Evolutionary conservation across 2,888 invertebrate species (phyloP).

Genomic region (Volucella bombylans): DNA sequence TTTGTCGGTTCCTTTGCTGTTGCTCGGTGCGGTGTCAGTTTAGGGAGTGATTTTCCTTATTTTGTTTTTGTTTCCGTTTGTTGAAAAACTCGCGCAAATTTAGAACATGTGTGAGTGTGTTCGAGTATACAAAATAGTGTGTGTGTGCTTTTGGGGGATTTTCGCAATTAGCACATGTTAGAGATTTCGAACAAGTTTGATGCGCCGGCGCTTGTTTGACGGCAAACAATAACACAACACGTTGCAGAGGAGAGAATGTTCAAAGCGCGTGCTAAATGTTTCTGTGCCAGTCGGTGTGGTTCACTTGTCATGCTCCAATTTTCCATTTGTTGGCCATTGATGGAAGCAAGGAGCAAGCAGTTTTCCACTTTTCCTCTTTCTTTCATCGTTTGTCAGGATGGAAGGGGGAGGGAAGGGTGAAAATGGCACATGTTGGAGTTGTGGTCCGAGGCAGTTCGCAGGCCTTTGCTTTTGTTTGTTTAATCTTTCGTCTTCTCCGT

Average conservation of each 20-base stretch:
- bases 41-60: conserved; percentile 36
- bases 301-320: conserved; percentile 31
- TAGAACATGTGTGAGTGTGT: conserved; percentile 44
- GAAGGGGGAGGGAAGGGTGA: conserved; percentile 1
- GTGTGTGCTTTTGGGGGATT: neutral
- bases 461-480: conserved; percentile 42
- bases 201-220: conserved; percentile 59
- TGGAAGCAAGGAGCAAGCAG: neutral
- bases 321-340: neutral
- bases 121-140: too few relatives aligned
- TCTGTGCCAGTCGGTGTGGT: conserved; percentile 32
- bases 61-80: conserved; percentile 18
- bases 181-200: conserved; percentile 52
- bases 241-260: conserved; percentile 15
- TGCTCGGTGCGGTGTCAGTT: conserved; percentile 23
- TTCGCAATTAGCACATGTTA: conserved; percentile 35
- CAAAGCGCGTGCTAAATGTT: conserved; percentile 29
- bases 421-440: conserved; percentile 11
- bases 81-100: conserved; percentile 62
- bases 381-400: neutral
- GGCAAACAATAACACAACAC: conserved; percentile 63
- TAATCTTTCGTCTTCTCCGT: conserved; percentile 30
- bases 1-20: conserved; percentile 51
- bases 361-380: conserved; percentile 1
- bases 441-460: conserved; percentile 17